Conservation (phyloP, 2,888 invertebrate species). For the Hydropsyche betteni region DNA sequence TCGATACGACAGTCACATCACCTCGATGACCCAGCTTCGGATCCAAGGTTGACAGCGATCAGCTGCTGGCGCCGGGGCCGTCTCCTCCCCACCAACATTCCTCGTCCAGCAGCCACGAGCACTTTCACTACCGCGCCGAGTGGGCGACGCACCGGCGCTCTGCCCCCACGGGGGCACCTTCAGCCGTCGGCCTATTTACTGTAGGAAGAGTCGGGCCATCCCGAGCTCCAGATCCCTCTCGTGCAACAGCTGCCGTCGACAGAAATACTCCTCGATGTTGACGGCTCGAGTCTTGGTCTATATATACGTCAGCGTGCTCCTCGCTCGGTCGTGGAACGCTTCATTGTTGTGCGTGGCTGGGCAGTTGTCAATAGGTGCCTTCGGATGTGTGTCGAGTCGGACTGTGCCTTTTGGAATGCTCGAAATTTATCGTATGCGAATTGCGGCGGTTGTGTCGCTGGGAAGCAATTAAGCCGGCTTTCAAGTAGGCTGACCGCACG, state of each 20-base stretch:
- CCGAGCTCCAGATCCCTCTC: background rate
- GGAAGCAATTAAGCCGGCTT: too few species aligned
- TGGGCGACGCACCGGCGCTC: conserved; percentile 1
- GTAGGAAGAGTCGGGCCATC: background rate
- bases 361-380: too few species aligned
- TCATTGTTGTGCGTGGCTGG: conserved; percentile 3
- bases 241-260: conserved; percentile 21
- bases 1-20: background rate
- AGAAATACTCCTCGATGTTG: conserved; percentile 23
- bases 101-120: conserved; percentile 13
- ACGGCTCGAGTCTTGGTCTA: background rate
- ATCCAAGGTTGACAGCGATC: conserved; percentile 32
- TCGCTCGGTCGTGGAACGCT: background rate
- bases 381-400: too few species aligned
- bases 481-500: too few species aligned
- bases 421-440: too few species aligned
- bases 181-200: background rate
- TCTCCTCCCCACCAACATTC: conserved; percentile 25
- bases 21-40: background rate
- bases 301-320: background rate
- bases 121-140: conserved; percentile 10
- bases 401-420: too few species aligned
- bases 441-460: too few species aligned
- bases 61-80: conserved; percentile 31
- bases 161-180: background rate